These are phyloP conservation scores for Craterocephalus amniculus DNA, from an alignment of 2,797 vertebrate genomes.

Conservation along the genomic window DNA sequence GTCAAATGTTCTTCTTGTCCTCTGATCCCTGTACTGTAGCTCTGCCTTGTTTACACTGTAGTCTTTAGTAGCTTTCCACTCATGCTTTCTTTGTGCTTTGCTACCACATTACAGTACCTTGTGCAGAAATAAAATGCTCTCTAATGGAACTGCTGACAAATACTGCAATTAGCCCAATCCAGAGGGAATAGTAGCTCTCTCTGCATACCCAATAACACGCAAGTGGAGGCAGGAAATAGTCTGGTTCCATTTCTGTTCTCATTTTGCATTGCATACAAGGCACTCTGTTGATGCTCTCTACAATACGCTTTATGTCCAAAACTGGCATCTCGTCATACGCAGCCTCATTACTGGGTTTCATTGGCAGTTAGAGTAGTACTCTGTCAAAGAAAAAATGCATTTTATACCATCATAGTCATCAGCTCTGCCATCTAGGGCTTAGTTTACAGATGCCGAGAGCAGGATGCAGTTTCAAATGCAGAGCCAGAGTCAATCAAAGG, in stretches of 20 bases:
- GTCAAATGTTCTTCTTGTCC: constrained; percentile 45
- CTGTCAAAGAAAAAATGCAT: constrained; percentile 40
- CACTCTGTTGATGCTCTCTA: constrained; percentile 49
- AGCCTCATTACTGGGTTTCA: constrained; percentile 52
- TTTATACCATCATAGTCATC: constrained; percentile 45
- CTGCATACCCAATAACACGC: constrained; percentile 43
- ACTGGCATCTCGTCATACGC: constrained; percentile 29
- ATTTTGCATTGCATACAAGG: constrained; percentile 54
- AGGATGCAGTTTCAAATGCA: constrained; percentile 61
- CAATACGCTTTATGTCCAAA: constrained; percentile 53
- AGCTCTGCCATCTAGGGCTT: constrained; percentile 27
- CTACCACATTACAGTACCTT: constrained; percentile 62
- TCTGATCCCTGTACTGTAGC: constrained; percentile 42
- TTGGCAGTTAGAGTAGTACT: constrained; percentile 34
- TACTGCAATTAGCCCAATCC: constrained; percentile 70
- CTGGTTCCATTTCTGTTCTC: constrained; percentile 57
- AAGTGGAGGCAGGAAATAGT: constrained; percentile 61
- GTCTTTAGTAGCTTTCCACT: constrained; percentile 42
- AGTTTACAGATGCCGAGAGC: constrained; percentile 25
- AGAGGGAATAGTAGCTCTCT: constrained; percentile 55
- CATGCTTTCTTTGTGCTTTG: constrained; percentile 44
- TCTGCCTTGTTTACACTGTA: constrained; percentile 56
- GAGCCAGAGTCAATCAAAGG: constrained; percentile 60
- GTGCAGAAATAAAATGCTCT: constrained; percentile 68
- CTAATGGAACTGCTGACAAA: constrained; percentile 76